Base-by-base conservation (phyloP, 2,888 invertebrate genomes). In the Leptura quadrifasciata region DNA sequence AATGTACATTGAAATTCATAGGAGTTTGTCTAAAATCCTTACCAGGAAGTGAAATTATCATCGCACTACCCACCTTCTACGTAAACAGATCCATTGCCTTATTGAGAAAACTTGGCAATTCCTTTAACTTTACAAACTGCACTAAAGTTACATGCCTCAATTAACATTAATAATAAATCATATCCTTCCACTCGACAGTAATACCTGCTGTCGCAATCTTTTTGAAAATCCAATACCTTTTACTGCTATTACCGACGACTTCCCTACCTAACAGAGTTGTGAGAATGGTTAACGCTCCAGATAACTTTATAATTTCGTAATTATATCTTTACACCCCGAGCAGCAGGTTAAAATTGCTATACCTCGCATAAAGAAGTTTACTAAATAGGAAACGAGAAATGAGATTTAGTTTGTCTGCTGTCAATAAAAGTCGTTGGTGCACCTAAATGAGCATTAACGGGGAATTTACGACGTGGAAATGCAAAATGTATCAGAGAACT, bases 331-430 rank as follows among this genome's bases (percentile, higher is more conserved):
- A 21, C 65, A 54, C 65, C 65, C 65, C 17, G 15, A 52, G 52
- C 65, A 17, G 52, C 65, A 17, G 24, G n/a, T 65, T 54, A 21
- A 65, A 24, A 54, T 20, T 24, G 24, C 10, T 63, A 35, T 65
- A 31, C 27, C 27, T 31, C 8, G 27, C 27, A 52, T 57, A 21
- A 57, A 57, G 57, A 24, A 65, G 52, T 65, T 65, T 15, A 65
- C 17, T 17, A 20, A 65, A 52, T 65, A 24, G 63, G 63, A 64
- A 64, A 64, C 20, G 18, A 20, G 63, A 64, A 64, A 64, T 15
- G 18, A 20, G 39, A 64, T 64, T 39, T 12, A 20, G 63, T 64
- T 31, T 31, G 5, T 61, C 61, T 64, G 20, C 17, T 65, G 27
- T 35, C 35, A 15, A 17, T 52, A 21, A 35, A 52, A 65, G n/a